phyloP scores from a whole-genome alignment of 2,113 vertebrate genomes.

The Myiozetetes cayanensis region DNA sequence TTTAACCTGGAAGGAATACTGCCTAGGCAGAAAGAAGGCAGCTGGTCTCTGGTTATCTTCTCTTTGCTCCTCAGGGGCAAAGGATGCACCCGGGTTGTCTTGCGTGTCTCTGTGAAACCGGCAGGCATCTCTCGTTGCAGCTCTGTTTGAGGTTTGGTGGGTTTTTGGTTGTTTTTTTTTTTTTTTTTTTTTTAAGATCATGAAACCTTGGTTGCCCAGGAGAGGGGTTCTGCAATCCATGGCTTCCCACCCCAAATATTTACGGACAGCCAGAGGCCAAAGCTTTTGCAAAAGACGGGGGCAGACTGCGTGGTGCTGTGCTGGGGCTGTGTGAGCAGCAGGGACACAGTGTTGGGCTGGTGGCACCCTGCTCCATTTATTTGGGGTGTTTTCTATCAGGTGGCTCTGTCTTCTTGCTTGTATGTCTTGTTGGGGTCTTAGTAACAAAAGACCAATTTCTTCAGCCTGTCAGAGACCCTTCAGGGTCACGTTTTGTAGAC shows the following conservation, averaged over 20 bases:
- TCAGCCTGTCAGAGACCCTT: background rate
- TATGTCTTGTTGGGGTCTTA: background rate
- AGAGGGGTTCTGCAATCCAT: conserved; percentile 17
- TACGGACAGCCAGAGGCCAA: background rate
- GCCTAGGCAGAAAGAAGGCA: background rate
- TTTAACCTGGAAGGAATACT: background rate
- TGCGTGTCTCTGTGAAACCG: background rate
- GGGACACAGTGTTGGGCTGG: background rate
- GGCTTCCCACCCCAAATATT: conserved; percentile 34
- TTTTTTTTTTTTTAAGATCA: background rate
- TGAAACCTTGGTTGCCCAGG: conserved; percentile 32
- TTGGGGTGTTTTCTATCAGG: background rate
- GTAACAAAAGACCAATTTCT: background rate
- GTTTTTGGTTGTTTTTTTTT: background rate
- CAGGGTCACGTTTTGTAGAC: background rate
- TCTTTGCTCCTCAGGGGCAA: background rate
- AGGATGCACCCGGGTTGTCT: background rate
- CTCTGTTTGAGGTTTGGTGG: conserved; percentile 1
- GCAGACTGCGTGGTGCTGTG: background rate
- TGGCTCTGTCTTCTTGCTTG: background rate
- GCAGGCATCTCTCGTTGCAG: background rate
- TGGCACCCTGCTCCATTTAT: background rate
- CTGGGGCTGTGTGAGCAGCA: background rate
- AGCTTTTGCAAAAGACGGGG: background rate
- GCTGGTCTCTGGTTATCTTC: background rate